Base-by-base conservation (phyloP, 1,140 invertebrate species). In the Hydropsyche tenuis region DNA sequence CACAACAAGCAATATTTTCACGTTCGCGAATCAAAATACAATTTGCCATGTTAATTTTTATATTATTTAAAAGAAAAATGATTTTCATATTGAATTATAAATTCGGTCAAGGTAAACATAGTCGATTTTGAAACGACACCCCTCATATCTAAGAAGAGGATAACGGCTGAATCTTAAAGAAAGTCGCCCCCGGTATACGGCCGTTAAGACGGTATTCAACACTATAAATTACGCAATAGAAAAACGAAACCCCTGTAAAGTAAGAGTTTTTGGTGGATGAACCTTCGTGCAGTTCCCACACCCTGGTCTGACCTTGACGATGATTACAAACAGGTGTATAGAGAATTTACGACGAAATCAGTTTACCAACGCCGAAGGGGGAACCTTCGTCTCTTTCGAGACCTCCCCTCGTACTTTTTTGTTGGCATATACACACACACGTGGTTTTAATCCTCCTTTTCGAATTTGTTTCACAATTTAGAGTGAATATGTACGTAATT, bases 221-320 rank as follows among this genome's bases (percentile, higher is more conserved):
- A 23, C 68, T 45, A 51, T 70, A 70, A 70, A 70, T 70, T 70
- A 70, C 68, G 68, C 43, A 56, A 56, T 56, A 46, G 68, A 68
- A 37, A 60, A 23, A 60, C 23, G 0, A 11, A 70, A 22, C 68
- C 48, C 27, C 30, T 9, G 3, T 9, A 37, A 37, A 37, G 30
- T 43, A 18, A 18, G 43, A 18, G 66, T 42, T 51, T 25, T n/a
- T 27, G 0, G 1, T 63, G 9, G 66, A 23, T 51, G 48, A 25
- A 70, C 68, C 68, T 70, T 70, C 68, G 20, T 46, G 6, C 16
- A 11, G 68, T 70, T 70, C 68, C 68, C 68, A 70, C 68, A 69
- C 66, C 51, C 30, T 53, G 45, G 0, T n/a, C n/a, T 53, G 68
- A 56, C 68, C 68, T 70, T 70, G 68, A 25, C 43, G 18, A 48